Percentiles rank a stretch among this genome's conserved stretches.
phyloP scores from a whole-genome alignment of 2,113 vertebrate genomes.

The Apistogramma diplotaenia region DNA sequence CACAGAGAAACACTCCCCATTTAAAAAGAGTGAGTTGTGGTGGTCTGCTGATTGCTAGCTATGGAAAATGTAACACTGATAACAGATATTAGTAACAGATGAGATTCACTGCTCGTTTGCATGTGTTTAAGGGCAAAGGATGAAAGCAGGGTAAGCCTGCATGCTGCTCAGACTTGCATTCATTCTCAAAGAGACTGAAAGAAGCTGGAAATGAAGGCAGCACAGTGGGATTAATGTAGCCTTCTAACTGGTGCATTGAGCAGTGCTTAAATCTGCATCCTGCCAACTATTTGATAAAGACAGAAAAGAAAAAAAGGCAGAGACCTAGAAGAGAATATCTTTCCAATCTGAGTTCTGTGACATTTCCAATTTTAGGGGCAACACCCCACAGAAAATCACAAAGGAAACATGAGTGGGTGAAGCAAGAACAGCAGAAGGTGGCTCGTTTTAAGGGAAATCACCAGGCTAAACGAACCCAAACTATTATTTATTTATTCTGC shows the following conservation, averaged over 20 bases:
- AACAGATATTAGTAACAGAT: neutral
- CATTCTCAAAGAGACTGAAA: neutral
- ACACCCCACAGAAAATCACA: conserved; percentile 40
- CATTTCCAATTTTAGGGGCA: conserved; percentile 43
- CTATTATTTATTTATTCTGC: too few species aligned
- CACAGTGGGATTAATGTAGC: neutral
- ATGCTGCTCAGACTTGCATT: neutral
- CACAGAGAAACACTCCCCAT: neutral
- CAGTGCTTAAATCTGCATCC: neutral
- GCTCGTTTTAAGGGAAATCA: conserved; percentile 39
- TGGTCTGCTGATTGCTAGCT: neutral
- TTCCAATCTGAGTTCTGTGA: neutral
- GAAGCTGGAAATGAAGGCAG: neutral
- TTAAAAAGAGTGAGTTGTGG: neutral
- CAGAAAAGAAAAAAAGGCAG: neutral
- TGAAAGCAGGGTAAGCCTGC: neutral
- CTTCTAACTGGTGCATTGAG: neutral
- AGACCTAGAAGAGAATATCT: neutral
- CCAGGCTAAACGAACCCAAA: conserved; percentile 12
- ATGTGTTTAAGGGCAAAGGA: too few species aligned
- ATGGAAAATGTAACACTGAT: neutral
- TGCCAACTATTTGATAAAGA: neutral
- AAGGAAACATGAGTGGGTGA: conserved; percentile 63
- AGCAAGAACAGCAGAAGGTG: conserved; percentile 28
- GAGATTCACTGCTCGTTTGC: conserved; percentile 15